Evolutionary conservation across 2,888 invertebrate genomes (phyloP), one percentile per base, ranked within the genome.

Genomic region (Eretmocerus hayati): DNA sequence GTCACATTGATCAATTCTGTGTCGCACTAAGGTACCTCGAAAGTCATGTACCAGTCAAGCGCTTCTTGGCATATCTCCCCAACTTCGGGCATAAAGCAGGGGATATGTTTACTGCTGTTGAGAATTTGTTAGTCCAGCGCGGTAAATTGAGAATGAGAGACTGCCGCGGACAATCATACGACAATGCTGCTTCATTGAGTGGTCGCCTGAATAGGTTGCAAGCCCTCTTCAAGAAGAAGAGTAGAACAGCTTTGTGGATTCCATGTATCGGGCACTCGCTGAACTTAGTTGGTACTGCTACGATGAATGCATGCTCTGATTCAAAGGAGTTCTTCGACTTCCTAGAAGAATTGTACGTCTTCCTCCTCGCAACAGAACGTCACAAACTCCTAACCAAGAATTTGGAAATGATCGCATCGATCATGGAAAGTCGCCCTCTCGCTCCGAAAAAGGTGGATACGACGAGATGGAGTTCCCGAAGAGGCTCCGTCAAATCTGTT

Each of bases 101-200:
- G 36, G 43, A 51, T 18, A 49, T 46, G 41, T 46, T 50, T 22
- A 35, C 8, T 30, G 30, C 30, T 9, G 13, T 30, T 30, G 30
- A 30, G 22, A 38, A 21, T 38, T 32, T 55, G 43, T 45, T 55
- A 11, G 35, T 45, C 19, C 40, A 49, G 21, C 40, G 52, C 50
- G n/a, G n/a, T n/a, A 41, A 50, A 16, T 37, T 57, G 33, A 42
- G 52, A 19, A 53, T 58, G n/a, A 46, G 53, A 37, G 39, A 58
- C 50, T 56, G 56, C 22, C 47, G 55, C 42, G 52, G 56, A 5
- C 53, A 59, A 43, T 55, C 56, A 13, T 58, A 57, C 36, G 53
- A 58, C 46, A 58, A 57, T 42, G 57, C 56, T 9, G 52, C 53
- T 22, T 49, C 50, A 21, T 57, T 58, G 57, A 58, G 52, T 46